A percentile compares a stretch with the other conserved stretches of the same genome.
Evolutionary conservation across 2,113 vertebrate species (phyloP).

Genomic region (Sinosuthora webbiana): DNA sequence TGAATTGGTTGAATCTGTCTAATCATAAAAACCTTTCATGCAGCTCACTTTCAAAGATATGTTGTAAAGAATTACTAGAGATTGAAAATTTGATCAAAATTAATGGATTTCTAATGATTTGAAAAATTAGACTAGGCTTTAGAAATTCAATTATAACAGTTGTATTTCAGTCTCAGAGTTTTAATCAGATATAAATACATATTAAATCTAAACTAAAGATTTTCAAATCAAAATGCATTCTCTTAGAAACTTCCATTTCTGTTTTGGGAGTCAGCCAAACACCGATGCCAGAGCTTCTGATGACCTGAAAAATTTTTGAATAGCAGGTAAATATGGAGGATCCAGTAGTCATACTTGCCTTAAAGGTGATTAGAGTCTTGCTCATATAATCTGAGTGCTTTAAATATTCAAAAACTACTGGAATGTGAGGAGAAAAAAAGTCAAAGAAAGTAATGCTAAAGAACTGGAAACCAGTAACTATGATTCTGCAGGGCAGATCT

Average conservation of each 20-base stretch:
- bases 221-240: not conserved
- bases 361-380: not conserved
- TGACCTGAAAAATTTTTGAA: not conserved
- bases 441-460: not conserved
- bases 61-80: conserved; percentile 26
- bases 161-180: not conserved
- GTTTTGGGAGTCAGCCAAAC: not conserved
- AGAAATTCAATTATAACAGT: not conserved
- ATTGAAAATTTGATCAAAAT: not conserved
- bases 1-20: not conserved
- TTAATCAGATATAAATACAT: not conserved
- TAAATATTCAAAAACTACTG: not conserved
- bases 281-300: not conserved
- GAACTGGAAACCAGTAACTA: not conserved
- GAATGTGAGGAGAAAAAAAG: not conserved
- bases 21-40: not conserved
- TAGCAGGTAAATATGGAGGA: not conserved
- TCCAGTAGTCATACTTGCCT: not conserved
- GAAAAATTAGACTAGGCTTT: not conserved
- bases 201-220: not conserved
- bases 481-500: not conserved
- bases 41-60: not conserved
- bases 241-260: not conserved
- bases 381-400: not conserved
- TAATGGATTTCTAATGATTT: not conserved